These are phyloP conservation scores for Enteromius viviparus DNA, from an alignment of 2,797 vertebrate genomes.

Conservation along the genomic window DNA sequence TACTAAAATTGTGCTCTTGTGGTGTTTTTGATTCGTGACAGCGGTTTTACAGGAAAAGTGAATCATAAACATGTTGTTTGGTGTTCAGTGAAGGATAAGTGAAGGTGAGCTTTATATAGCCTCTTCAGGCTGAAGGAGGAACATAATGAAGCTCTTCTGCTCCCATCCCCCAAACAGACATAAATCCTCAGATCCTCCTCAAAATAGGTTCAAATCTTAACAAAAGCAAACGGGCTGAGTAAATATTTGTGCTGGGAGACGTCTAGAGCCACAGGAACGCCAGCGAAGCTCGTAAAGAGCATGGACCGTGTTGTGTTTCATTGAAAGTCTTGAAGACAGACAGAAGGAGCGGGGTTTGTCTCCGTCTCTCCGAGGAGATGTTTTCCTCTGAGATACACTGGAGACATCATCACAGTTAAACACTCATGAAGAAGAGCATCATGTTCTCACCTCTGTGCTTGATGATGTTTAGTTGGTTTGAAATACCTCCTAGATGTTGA, in stretches of 20 bases:
- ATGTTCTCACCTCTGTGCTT: too few species aligned
- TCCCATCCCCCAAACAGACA: conserved; percentile 23
- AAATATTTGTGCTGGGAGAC: conserved; percentile 62
- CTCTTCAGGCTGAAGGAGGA: conserved; percentile 33
- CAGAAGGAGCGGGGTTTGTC: background rate
- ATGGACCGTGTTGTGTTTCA: background rate
- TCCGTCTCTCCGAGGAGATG: too few species aligned
- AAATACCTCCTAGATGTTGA: too few species aligned
- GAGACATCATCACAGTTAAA: background rate
- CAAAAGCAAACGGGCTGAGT: conserved; percentile 68
- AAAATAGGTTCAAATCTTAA: conserved; percentile 69
- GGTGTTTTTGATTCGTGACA: background rate
- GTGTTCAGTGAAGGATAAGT: background rate
- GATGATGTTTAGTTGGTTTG: too few species aligned
- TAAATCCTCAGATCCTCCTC: conserved; percentile 30
- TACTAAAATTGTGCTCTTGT: background rate
- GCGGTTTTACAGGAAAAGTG: background rate
- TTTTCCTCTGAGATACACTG: too few species aligned
- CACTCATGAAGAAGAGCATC: background rate
- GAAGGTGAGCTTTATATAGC: conserved; percentile 6
- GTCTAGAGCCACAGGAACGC: background rate
- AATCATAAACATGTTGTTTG: background rate
- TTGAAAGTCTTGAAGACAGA: background rate
- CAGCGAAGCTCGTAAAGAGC: background rate
- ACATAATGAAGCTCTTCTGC: conserved; percentile 23